Evolutionary conservation across 2,797 vertebrate species (phyloP).

Genomic region (Morus bassanus): DNA sequence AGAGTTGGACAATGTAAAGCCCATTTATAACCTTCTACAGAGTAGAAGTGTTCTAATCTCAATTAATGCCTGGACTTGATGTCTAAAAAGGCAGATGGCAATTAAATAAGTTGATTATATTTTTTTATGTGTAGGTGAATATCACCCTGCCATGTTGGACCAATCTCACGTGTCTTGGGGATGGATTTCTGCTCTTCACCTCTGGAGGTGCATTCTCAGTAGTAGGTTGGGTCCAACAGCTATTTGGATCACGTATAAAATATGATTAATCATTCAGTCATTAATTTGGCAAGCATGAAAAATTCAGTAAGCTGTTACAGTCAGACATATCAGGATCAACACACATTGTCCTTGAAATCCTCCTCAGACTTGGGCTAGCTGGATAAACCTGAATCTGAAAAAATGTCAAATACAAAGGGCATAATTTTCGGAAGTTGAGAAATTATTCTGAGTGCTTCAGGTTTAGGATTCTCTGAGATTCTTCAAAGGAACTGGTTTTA

Average conservation of each 20-base stretch:
- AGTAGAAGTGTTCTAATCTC: not conserved
- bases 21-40: not conserved
- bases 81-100: not conserved
- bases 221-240: not conserved
- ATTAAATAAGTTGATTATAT: not conserved
- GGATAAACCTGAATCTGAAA: not conserved
- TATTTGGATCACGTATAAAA: slow-evolving; percentile 6
- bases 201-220: not conserved
- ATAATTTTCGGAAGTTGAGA: not conserved
- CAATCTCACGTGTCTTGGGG: not conserved
- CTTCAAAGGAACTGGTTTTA: not conserved
- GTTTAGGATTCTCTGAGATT: not conserved
- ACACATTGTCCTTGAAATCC: slow-evolving; percentile 15
- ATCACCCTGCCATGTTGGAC: not conserved
- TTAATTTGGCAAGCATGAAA: slow-evolving; percentile 16
- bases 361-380: not conserved
- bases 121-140: not conserved
- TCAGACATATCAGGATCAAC: slow-evolving; percentile 5
- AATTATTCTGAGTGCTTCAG: not conserved
- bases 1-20: not conserved
- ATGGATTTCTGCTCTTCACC: not conserved
- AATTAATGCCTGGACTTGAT: not conserved
- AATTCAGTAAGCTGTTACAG: not conserved
- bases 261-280: slow-evolving; percentile 17
- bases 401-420: not conserved